A percentile compares a stretch with the other conserved stretches of the same genome.
Evolutionary conservation across 2,888 invertebrate species (phyloP).

Genomic region (Ormyrus rosae): DNA sequence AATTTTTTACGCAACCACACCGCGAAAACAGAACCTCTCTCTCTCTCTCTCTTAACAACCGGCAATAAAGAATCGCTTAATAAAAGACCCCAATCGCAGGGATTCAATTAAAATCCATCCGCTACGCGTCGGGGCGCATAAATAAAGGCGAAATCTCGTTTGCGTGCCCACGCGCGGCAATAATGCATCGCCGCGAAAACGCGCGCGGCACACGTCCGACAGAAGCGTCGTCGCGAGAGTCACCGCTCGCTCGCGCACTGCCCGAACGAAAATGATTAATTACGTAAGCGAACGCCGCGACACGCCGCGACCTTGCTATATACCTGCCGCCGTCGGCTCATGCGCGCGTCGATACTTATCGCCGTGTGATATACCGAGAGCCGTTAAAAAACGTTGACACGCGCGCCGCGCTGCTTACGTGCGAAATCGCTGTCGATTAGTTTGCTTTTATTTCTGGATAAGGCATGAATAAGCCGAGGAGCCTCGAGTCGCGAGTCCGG

Average conservation of each 20-base stretch:
- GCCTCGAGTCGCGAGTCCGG: neutral
- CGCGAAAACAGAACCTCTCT: too few relatives aligned
- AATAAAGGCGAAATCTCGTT: too few relatives aligned
- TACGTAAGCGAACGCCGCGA: slow-evolving; percentile 52
- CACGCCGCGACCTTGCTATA: slow-evolving; percentile 54
- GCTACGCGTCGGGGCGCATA: too few relatives aligned
- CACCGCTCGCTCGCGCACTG: slow-evolving; percentile 32
- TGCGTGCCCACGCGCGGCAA: too few relatives aligned
- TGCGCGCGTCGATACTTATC: slow-evolving; percentile 63
- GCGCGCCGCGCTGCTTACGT: slow-evolving; percentile 1
- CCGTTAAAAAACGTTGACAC: slow-evolving; percentile 61
- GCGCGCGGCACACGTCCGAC: neutral
- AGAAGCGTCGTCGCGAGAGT: neutral
- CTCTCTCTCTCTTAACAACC: too few relatives aligned
- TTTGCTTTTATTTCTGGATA: slow-evolving; percentile 25
- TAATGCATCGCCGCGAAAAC: neutral
- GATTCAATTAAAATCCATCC: too few relatives aligned
- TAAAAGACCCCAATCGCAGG: too few relatives aligned
- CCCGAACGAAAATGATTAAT: slow-evolving; percentile 65
- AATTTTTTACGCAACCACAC: too few relatives aligned
- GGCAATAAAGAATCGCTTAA: too few relatives aligned
- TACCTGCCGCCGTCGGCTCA: slow-evolving; percentile 50
- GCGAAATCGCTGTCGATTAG: slow-evolving; percentile 27
- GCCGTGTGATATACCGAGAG: slow-evolving; percentile 63
- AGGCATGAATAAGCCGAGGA: slow-evolving; percentile 20